Conservation (phyloP, 2,888 invertebrate genomes). For the Leptura quadrifasciata region DNA sequence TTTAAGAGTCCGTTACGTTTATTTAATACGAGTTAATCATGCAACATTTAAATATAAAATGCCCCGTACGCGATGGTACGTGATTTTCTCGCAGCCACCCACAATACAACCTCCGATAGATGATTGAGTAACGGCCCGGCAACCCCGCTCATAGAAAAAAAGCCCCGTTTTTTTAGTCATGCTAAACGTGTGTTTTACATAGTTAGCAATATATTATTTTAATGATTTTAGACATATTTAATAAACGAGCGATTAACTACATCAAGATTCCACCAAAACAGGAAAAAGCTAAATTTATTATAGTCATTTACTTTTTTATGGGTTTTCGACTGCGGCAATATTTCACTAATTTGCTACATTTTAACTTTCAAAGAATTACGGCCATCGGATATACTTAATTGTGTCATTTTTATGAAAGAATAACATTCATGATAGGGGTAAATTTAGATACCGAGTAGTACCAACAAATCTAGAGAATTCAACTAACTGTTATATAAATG, state of each 20-base stretch:
- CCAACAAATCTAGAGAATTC: conserved; percentile 17
- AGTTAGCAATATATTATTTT: conserved; percentile 49
- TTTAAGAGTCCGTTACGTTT: conserved; percentile 73
- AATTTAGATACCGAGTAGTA: conserved; percentile 33
- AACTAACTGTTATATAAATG: not conserved
- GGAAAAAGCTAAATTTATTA: conserved; percentile 38
- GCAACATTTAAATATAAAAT: conserved; percentile 75
- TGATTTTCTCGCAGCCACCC: conserved; percentile 64
- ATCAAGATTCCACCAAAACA: conserved; percentile 34
- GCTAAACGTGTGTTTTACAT: conserved; percentile 51
- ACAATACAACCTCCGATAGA: conserved; percentile 58
- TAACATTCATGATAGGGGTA: not conserved
- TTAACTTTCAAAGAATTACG: conserved; percentile 39
- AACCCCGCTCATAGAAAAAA: conserved; percentile 36
- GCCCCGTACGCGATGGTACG: conserved; percentile 73
- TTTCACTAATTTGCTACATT: conserved; percentile 34
- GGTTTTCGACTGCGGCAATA: conserved; percentile 28
- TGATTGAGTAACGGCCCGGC: conserved; percentile 49
- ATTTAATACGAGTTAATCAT: conserved; percentile 75
- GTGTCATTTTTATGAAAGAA: conserved; percentile 33
- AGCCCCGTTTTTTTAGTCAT: conserved; percentile 48
- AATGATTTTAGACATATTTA: conserved; percentile 52
- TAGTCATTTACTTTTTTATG: conserved; percentile 41
- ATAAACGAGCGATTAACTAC: conserved; percentile 44
- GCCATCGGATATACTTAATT: conserved; percentile 28